These are phyloP conservation scores for Drosophila grimshawi DNA, from an alignment of 1,140 invertebrate species.

Conservation along the genomic window DNA sequence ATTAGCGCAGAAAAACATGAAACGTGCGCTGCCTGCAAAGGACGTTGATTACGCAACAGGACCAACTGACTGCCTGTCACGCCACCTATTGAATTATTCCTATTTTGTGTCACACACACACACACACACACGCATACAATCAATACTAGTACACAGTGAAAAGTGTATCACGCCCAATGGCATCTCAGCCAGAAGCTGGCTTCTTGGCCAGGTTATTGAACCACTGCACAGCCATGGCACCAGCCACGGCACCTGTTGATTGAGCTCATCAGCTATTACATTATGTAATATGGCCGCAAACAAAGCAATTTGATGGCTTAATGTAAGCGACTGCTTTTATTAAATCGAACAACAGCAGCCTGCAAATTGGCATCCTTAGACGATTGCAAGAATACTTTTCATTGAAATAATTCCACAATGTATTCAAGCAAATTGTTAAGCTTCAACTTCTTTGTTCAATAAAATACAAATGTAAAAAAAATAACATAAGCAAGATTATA, in stretches of 20 bases:
- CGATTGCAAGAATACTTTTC: neutral
- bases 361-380: neutral
- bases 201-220: conserved; percentile 70
- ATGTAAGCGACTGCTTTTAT: neutral
- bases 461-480: neutral
- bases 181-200: conserved; percentile 35
- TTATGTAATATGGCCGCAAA: conserved; percentile 30
- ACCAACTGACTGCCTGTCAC: conserved; percentile 18
- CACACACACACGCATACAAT: conserved; percentile 4
- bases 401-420: conserved; percentile 2
- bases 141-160: conserved; percentile 8
- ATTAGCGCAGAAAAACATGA: conserved; percentile 71
- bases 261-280: conserved; percentile 40
- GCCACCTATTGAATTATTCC: conserved; percentile 73
- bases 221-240: conserved; percentile 34
- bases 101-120: conserved; percentile 61
- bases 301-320: conserved; percentile 23
- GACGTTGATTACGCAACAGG: conserved; percentile 77
- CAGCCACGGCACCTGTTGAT: conserved; percentile 63
- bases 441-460: neutral
- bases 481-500: no score
- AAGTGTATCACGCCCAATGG: conserved; percentile 17
- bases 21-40: conserved; percentile 76
- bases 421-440: neutral
- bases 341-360: neutral